These are phyloP conservation scores for Styela clava DNA, from an alignment of 23 tunicate species.

Conservation along the genomic window DNA sequence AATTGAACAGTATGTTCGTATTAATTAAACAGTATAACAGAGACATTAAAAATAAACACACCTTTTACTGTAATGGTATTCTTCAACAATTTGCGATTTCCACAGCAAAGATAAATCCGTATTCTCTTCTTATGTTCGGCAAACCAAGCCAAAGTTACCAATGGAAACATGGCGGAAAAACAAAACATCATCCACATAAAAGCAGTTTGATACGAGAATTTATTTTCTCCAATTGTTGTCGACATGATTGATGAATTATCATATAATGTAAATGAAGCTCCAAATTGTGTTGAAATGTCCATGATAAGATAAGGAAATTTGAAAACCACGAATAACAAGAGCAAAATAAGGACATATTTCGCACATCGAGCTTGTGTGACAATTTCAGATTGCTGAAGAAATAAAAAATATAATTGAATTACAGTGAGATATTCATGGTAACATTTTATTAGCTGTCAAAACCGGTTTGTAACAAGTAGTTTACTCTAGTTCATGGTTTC, in stretches of 20 bases:
- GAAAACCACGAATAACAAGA: conserved; percentile 54
- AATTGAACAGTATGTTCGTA: too few species aligned
- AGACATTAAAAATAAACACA: too few species aligned
- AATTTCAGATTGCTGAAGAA: conserved; percentile 44
- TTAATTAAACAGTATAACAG: too few species aligned
- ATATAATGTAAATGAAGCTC: conserved; percentile 25
- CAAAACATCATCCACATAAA: conserved; percentile 81
- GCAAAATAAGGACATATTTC: conserved; percentile 39
- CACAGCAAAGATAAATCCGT: conserved; percentile 3
- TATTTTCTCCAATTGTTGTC: conserved; percentile 18
- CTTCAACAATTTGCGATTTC: not conserved
- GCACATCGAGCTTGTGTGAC: conserved; percentile 28
- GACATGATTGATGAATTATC: not conserved
- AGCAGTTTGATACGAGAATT: conserved; percentile 66
- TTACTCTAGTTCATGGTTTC: too few species aligned
- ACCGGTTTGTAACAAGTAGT: too few species aligned
- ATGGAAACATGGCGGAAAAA: conserved; percentile 65
- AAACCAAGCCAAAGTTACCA: conserved; percentile 49
- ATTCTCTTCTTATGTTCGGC: conserved; percentile 17
- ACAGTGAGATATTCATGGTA: too few species aligned
- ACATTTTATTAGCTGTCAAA: too few species aligned
- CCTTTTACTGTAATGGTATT: too few species aligned
- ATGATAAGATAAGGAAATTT: conserved; percentile 57
- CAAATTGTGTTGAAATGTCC: conserved; percentile 52
- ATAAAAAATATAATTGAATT: too few species aligned